phyloP scores from a whole-genome alignment of 64 coral and sea anemone genomes.

The Pocillopora verrucosa region DNA sequence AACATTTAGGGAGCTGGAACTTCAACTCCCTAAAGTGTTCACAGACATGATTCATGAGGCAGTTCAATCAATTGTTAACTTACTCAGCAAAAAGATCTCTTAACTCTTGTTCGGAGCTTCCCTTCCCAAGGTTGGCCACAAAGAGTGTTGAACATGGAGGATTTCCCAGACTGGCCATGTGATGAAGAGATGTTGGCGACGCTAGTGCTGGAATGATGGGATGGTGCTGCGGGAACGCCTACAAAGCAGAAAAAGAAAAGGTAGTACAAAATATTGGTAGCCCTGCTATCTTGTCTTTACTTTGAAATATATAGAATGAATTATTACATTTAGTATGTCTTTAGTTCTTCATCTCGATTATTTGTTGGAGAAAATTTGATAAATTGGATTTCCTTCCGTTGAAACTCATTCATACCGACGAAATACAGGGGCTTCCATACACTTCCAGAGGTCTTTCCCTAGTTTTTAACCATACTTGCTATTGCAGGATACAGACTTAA shows the following conservation, averaged over 20 bases:
- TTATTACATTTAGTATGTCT: too few relatives aligned
- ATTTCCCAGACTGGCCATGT: slow-evolving; percentile 47
- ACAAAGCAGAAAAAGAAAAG: neutral
- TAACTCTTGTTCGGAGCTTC: slow-evolving; percentile 79
- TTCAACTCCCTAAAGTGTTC: neutral
- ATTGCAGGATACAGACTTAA: too few relatives aligned
- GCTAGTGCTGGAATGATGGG: slow-evolving; percentile 55
- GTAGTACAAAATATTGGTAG: neutral
- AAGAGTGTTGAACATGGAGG: slow-evolving; percentile 84
- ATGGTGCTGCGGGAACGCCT: slow-evolving; percentile 68
- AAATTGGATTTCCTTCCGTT: too few relatives aligned
- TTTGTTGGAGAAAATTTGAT: too few relatives aligned
- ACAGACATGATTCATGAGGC: neutral
- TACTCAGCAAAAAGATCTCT: slow-evolving; percentile 72
- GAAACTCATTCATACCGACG: too few relatives aligned
- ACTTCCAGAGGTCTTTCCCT: too few relatives aligned
- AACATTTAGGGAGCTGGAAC: neutral
- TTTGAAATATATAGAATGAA: too few relatives aligned
- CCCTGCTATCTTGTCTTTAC: too few relatives aligned
- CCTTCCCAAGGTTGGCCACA: slow-evolving; percentile 90
- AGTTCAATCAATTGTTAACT: neutral
- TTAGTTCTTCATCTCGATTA: too few relatives aligned
- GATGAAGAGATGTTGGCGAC: slow-evolving; percentile 52
- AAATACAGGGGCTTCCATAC: too few relatives aligned
- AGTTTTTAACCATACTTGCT: too few relatives aligned